Evolutionary conservation across 2,888 invertebrate species (phyloP), one percentile per base, ranked within the genome.

Genomic region (Bombylius discolor): DNA sequence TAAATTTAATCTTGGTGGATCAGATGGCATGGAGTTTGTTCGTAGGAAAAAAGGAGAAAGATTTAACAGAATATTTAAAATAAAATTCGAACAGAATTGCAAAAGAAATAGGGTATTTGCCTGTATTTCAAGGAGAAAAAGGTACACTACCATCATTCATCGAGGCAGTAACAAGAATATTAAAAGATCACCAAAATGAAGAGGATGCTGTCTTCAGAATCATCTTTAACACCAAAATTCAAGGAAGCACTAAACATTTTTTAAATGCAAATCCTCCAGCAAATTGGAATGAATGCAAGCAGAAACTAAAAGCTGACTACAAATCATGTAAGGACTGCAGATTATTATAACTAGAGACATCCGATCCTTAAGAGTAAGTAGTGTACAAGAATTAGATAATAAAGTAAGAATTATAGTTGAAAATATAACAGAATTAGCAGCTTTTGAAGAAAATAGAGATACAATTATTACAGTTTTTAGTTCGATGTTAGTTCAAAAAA

Each of bases 401-500:
- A 56, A 59, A 39, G n/a, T 57, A 32, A 57, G 49, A 51, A 52
- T n/a, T 34, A 32, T 57, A n/a, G 53, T 52, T 48, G 55, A 56
- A 47, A 36, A 56, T 32, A 52, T 52, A 39, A 55, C 47, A 34
- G 56, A 56, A 52, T 59, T 47, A 32, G 52, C 53, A n/a, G 56
- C 49, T 47, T 58, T 54, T 52, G 39, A 47, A 23, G 54, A 56
- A 32, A 47, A 56, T 42, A 49, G 47, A 4, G 5, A n/a, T 23
- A 45, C n/a, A 32, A 33, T 56, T 47, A 14, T 47, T 32, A 42
- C 50, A 33, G 57, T 59, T 32, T 55, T 57, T 46, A 55, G 49
- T 52, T 55, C 55, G 9, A 55, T 57, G 52, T 34, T 59, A 42
- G 47, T 55, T 5, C 55, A 57, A 46, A 51, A 52, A 56, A 52